Conservation (phyloP, 2,797 vertebrate species). For the Brotula barbata region DNA sequence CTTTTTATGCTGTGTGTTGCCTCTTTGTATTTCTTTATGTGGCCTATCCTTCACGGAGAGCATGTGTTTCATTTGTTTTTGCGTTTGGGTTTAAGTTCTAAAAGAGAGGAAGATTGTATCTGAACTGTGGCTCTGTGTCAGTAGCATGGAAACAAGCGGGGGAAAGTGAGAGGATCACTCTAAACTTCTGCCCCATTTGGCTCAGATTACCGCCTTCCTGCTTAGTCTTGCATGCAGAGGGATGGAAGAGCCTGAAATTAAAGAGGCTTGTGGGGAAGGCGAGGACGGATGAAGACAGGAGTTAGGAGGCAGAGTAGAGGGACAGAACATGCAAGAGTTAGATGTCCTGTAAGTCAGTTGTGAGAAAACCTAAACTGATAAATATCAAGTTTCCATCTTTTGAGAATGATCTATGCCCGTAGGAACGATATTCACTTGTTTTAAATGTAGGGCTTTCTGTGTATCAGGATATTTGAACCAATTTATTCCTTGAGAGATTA, state of each 20-base stretch:
- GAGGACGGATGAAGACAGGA: constrained; percentile 4
- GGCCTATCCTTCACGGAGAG: constrained; percentile 9
- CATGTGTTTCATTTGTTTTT: background rate
- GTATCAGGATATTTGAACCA: constrained; percentile 1
- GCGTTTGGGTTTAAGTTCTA: too few relatives aligned
- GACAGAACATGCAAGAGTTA: constrained; percentile 2
- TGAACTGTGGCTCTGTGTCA: too few relatives aligned
- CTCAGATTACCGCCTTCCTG: constrained; percentile 58
- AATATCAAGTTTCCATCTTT: constrained; percentile 43
- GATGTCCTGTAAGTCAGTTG: constrained; percentile 42
- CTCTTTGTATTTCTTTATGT: constrained; percentile 23
- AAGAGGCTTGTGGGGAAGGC: constrained; percentile 17
- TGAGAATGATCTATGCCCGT: too few relatives aligned
- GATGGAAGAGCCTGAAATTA: constrained; percentile 17
- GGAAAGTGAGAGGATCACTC: constrained; percentile 41
- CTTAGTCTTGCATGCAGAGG: constrained; percentile 35
- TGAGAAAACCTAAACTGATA: constrained; percentile 25
- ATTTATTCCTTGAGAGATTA: background rate
- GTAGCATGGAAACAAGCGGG: constrained; percentile 8
- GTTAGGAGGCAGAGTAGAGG: background rate
- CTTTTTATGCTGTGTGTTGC: constrained; percentile 32
- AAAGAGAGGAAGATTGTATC: background rate
- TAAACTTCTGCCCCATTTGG: constrained; percentile 56
- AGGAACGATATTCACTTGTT: too few relatives aligned
- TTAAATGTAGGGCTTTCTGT: background rate